Evolutionary conservation across 2,113 vertebrate species (phyloP), one percentile per base, ranked within the genome.

Genomic region (Marmota monax): DNA sequence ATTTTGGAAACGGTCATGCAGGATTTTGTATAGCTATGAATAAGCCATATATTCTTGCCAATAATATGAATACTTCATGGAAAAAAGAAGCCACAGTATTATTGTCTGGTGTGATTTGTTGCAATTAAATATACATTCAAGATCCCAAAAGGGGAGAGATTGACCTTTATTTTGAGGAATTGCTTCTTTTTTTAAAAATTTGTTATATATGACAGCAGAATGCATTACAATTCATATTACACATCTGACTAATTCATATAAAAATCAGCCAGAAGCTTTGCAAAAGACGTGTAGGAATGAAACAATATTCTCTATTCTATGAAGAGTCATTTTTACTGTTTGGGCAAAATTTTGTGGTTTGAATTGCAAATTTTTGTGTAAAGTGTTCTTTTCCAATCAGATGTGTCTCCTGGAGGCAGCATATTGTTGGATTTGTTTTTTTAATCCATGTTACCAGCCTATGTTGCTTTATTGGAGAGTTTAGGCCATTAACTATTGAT

Each of bases 101-200:
- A 80, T 39, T 48, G 25, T 67, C 20, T 76, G 27, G 76, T 70
- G 53, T 72, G 48, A 88, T 77, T 61, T 77, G 48, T 69, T 83
- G 51, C 27, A 84, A 84, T 25, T 92, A 63, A 96, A 85, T 69
- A 72, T 84, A 78, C 51, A 39, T 73, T 90, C 73, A 67, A 74
- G 45, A 90, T 23, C 65, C 17, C 53, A 53, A 70, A 45, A 76
- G 29, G 63, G 23, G 42, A 72, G 51, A 79, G 34, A 95, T 37
- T 51, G 11, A 45, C 48, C 29, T 74, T 6, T 45, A 29, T 86
- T 70, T 89, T 48, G 14, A 77, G 29, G 9, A 63, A 92, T 18
- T 42, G 10, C 7, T 20, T 58, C 10, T 11, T 13, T 51, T 51
- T 51, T 51, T 0, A 51, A 51, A 51, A 51, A 51, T 13, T 51